A percentile compares a stretch with the other conserved stretches of the same genome.
These are phyloP conservation scores for Clytia hemisphaerica DNA, from an alignment of 30 jellyfish, hydroid and myxozoan species.

Conservation along the genomic window DNA sequence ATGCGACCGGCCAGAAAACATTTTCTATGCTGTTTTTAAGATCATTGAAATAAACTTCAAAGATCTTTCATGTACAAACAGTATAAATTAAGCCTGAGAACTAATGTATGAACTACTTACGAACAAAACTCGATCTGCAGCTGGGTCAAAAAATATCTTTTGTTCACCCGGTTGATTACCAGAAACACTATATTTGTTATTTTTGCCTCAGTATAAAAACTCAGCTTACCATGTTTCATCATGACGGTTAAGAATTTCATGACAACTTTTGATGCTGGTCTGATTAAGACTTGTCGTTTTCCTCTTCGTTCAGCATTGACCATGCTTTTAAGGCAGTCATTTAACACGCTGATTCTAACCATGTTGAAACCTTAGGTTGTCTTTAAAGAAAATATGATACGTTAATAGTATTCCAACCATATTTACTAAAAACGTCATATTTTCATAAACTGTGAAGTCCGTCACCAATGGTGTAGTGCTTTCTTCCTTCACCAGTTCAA, in stretches of 20 bases:
- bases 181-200: no score
- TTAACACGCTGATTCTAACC: constrained; percentile 96
- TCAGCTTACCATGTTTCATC: constrained; percentile 97
- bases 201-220: no score
- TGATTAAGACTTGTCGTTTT: constrained; percentile 91
- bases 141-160: no score
- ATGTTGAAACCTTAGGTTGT: constrained; percentile 31
- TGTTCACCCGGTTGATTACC: no score
- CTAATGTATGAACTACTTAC: no score
- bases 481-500: constrained; percentile 21
- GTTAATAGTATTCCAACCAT: constrained; percentile 18
- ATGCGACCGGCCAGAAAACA: no score
- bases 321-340: constrained; percentile 86
- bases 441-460: constrained; percentile 39
- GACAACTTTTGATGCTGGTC: constrained; percentile 98
- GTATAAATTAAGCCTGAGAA: no score
- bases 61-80: no score
- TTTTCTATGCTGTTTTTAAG: no score
- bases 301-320: constrained; percentile 99
- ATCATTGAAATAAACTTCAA: no score
- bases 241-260: constrained; percentile 81
- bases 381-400: constrained; percentile 32
- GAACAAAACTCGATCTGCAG: no score
- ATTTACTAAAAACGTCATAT: constrained; percentile 30
- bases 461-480: constrained; percentile 26